Evolutionary conservation across 2,888 invertebrate species (phyloP), one percentile per base, ranked within the genome.

Genomic region (Troides oblongomaculatus): DNA sequence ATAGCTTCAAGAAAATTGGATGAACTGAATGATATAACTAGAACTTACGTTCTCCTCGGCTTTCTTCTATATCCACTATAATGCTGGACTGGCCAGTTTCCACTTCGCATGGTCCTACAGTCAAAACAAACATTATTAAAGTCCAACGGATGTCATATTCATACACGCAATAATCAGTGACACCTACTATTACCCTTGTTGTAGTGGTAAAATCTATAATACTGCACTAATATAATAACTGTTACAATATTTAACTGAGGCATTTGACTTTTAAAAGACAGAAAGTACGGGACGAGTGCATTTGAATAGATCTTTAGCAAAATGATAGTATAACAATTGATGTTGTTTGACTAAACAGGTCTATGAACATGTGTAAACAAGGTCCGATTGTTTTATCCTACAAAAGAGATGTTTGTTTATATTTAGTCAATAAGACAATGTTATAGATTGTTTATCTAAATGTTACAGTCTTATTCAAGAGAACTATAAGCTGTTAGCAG

Each of bases 41-140:
- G 59, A 80, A 96, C 97, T 96, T 94, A 97, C 97, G 96, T 79
- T 94, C 93, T 76, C 96, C 97, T 86, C 95, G 94, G 85, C 97
- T 97, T 87, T 98, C 98, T 87, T 97, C 97, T 76, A 97, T 97
- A 84, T 97, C 97, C 77, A 98, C 93, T 80, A 98, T 97, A 74
- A 97, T 97, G 84, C 97, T 97, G 53, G 97, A 96, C 81, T 97
- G 96, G 56, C 97, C 97, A 70, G 95, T 96, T 92, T 97, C 97
- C 79, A 97, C 96, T 86, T 97, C 97, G 90, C 97, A 98, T 86
- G 93, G 91, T 78, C 93, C 93, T 93, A 84, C 23, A 83, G 84
- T 72, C 66, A 73, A 61, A 14, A 61, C 21, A 23, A 46, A 60
- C 56, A 50, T 64, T 21, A 56, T 46, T 25, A 61, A 46, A 36